Percentiles rank a stretch among this genome's conserved stretches.
Evolutionary conservation across 2,113 vertebrate species (phyloP).

Genomic region (Oryzias curvinotus): DNA sequence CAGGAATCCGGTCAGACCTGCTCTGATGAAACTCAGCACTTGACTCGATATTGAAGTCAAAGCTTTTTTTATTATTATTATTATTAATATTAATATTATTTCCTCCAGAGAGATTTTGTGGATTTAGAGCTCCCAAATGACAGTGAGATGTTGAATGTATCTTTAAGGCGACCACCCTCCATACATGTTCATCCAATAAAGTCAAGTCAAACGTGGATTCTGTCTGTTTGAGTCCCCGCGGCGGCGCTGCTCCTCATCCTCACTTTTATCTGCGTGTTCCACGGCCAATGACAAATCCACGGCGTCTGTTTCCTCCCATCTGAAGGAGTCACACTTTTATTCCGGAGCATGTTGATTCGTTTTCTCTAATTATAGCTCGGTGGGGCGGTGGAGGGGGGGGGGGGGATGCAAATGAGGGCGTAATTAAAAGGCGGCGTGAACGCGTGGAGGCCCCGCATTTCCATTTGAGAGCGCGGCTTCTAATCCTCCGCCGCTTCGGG

Average conservation of each 20-base stretch:
- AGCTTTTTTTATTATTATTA: constrained; percentile 53
- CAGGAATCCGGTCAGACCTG: constrained; percentile 37
- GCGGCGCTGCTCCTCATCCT: constrained; percentile 20
- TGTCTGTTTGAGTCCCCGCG: constrained; percentile 42
- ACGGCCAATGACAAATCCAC: constrained; percentile 28
- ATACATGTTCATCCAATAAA: constrained; percentile 84
- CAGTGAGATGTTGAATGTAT: constrained; percentile 82
- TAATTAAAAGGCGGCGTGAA: constrained; percentile 67
- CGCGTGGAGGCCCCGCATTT: constrained; percentile 47
- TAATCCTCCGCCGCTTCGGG: constrained; percentile 65
- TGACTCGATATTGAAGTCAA: constrained; percentile 71
- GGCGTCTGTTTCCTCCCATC: constrained; percentile 36
- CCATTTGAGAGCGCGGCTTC: constrained; percentile 57
- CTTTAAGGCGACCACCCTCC: constrained; percentile 72
- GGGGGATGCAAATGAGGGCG: constrained; percentile 59
- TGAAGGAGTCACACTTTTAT: constrained; percentile 63
- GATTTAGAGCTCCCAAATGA: constrained; percentile 63
- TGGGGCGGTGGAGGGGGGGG: neutral
- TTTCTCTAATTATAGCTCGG: constrained; percentile 53
- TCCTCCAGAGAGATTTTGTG: constrained; percentile 51
- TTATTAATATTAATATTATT: constrained; percentile 5
- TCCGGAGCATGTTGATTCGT: constrained; percentile 53
- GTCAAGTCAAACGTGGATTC: constrained; percentile 71
- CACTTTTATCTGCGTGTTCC: constrained; percentile 23
- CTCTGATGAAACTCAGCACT: constrained; percentile 73